Base-by-base conservation (phyloP, 2,113 vertebrate species). In the Vimba vimba region DNA sequence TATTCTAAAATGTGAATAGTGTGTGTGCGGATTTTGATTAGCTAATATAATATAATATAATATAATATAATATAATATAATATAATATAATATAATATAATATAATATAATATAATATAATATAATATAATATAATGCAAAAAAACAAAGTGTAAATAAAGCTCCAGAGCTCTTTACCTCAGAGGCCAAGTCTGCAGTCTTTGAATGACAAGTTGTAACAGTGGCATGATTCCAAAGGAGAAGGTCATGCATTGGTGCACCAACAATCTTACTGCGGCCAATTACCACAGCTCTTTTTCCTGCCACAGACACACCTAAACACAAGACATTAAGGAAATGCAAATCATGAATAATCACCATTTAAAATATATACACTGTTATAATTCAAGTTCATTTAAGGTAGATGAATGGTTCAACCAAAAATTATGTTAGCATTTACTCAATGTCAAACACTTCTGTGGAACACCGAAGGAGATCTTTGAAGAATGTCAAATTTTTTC, bases 261-360 rank as follows among this genome's bases (percentile, higher is more conserved):
- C 98, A 0, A 99, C 98, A 0, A 99, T 99, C 93, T 99, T 99
- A 90, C 98, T 99, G 77, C 98, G 97, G 9, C 98, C 98, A 1
- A 99, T 91, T 86, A 99, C 97, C 0, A 99, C 98, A 0, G 98
- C 98, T 1, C 92, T 96, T 79, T 97, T 97, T 66, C 98, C 98
- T 0, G 95, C 96, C 87, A 99, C 94, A 59, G 96, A 94, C 23
- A 98, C 55, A 59, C 98, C 98, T 99, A 90, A 0, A 74, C 30
- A 86, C 21, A 79, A 52, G 7, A 87, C 43, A 47, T 4, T 4
- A 36, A 45, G 3, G 5, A 83, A 68, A 82, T 1, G 10, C 11
- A 47, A 33, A 36, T 21, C 39, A 43, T 27, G 25, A 45, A 64
- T 17, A 78, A 23, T 60, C 33, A 55, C 15, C 33, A 69, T 21